Evolutionary conservation across 2,113 vertebrate genomes (phyloP), one percentile per base, ranked within the genome.

Genomic region (Grus americana): DNA sequence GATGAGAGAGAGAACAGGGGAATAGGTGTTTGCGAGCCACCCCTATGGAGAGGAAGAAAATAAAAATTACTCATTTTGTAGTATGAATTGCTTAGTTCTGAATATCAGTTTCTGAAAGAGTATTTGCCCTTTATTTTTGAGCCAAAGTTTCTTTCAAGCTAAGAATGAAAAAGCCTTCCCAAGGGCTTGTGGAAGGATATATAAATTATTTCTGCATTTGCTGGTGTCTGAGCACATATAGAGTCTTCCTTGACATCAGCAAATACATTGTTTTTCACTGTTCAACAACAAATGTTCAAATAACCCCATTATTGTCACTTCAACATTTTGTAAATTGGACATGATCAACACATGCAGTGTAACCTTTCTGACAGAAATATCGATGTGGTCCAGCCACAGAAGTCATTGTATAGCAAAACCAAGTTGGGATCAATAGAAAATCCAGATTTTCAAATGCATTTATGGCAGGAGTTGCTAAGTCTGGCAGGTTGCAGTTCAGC

Each of bases 401-500:
- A 90, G n/a, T 67, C 24, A 54, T 61, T 71, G 55, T 54, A 54
- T 32, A 80, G 74, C 40, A 81, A 86, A 95, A 78, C 40, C 85
- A 89, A 67, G 72, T 62, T 80, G 40, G 15, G 73, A 97, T 96
- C 89, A 82, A 94, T 92, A 94, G 65, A 86, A 96, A 95, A 89
- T 82, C 44, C 73, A 86, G 82, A n/a, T 88, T 96, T 93, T 72
- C 67, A 92, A 68, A 73, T 88, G 62, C 0, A 0, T 82, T 88
- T 95, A 52, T 93, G 66, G 59, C 79, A 93, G 47, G 36, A 94
- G 21, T 90, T 74, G 40, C 89, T 80, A 55, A 83, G 30, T 70
- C 83, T 94, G 91, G 87, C 94, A 95, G 85, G 93, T 80, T 97
- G 91, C 40, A 94, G 49, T 97, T 95, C 89, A 95, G 91, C 65